phyloP scores from a whole-genome alignment of 92 coral and sea anemone genomes.

The Epizoanthus rinbou region DNA sequence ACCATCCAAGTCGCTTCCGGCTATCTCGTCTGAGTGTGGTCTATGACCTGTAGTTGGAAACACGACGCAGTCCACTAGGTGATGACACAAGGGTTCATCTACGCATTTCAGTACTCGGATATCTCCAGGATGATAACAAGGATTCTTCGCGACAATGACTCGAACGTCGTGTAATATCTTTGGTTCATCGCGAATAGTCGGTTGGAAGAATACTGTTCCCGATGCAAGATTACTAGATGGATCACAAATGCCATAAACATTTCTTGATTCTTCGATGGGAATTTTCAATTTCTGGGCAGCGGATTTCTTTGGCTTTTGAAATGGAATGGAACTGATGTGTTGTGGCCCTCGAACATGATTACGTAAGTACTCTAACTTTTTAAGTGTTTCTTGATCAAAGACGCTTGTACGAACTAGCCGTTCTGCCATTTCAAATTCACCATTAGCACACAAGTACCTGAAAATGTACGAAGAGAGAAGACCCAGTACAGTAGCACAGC shows the following conservation, averaged over 20 bases:
- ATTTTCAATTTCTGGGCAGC: slow-evolving; percentile 71
- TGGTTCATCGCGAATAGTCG: slow-evolving; percentile 79
- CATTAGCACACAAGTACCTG: slow-evolving; percentile 59
- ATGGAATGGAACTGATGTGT: slow-evolving; percentile 43
- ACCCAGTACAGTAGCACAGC: not conserved
- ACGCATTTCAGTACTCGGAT: slow-evolving; percentile 71
- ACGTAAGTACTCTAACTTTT: slow-evolving; percentile 54
- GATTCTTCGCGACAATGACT: slow-evolving; percentile 92
- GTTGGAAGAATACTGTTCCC: slow-evolving; percentile 72
- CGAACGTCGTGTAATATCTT: slow-evolving; percentile 53
- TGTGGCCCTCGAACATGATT: slow-evolving; percentile 64
- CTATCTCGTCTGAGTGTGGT: slow-evolving; percentile 93
- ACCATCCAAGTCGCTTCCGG: slow-evolving; percentile 94
- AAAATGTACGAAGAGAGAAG: not conserved
- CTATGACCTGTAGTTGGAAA: slow-evolving; percentile 85
- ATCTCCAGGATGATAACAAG: slow-evolving; percentile 93
- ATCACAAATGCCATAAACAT: slow-evolving; percentile 91
- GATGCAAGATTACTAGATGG: slow-evolving; percentile 67
- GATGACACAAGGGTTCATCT: slow-evolving; percentile 64
- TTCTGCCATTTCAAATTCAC: slow-evolving; percentile 76
- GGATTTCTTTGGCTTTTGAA: slow-evolving; percentile 68
- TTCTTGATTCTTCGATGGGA: slow-evolving; percentile 82
- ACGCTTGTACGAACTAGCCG: slow-evolving; percentile 50
- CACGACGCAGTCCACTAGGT: slow-evolving; percentile 90
- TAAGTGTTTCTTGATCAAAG: slow-evolving; percentile 41